Percentiles rank a stretch among this genome's conserved stretches.
Conservation (phyloP, 64 coral and sea anemone species). For the Montipora sp. region DNA sequence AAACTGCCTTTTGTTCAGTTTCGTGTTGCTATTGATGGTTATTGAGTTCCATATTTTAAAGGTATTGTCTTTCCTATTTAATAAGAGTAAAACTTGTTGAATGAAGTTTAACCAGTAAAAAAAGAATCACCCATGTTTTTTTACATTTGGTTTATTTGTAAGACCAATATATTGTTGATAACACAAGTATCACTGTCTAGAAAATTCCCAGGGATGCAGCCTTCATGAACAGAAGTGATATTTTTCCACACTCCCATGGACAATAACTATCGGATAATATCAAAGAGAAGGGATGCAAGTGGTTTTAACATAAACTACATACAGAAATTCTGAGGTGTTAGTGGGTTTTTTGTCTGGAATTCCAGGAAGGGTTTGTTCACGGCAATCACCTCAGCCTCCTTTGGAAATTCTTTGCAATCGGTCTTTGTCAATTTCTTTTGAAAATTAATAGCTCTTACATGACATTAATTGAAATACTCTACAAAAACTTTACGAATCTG, state of each 20-base stretch:
- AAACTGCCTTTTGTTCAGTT: background rate
- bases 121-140: background rate
- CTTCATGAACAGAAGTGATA: background rate
- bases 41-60: conserved; percentile 35
- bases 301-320: conserved; percentile 1
- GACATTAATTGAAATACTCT: conserved; percentile 51
- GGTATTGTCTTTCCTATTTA: conserved; percentile 15
- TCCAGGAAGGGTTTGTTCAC: background rate
- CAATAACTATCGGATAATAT: conserved; percentile 42
- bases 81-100: conserved; percentile 19
- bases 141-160: background rate
- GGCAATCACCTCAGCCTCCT: background rate
- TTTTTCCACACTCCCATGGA: background rate
- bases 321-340: conserved; percentile 21
- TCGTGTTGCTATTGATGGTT: conserved; percentile 31
- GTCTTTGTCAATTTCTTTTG: conserved; percentile 10
- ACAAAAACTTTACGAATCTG: conserved; percentile 3
- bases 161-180: background rate
- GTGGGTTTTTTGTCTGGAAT: background rate
- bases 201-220: background rate
- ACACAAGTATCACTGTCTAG: conserved; percentile 24
- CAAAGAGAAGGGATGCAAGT: conserved; percentile 14
- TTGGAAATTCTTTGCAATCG: conserved; percentile 2
- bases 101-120: conserved; percentile 9
- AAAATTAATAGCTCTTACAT: conserved; percentile 19